Evolutionary conservation across 1,140 invertebrate species (phyloP), one percentile per base, ranked within the genome.

Genomic region (Zaprionus gabonicus): DNA sequence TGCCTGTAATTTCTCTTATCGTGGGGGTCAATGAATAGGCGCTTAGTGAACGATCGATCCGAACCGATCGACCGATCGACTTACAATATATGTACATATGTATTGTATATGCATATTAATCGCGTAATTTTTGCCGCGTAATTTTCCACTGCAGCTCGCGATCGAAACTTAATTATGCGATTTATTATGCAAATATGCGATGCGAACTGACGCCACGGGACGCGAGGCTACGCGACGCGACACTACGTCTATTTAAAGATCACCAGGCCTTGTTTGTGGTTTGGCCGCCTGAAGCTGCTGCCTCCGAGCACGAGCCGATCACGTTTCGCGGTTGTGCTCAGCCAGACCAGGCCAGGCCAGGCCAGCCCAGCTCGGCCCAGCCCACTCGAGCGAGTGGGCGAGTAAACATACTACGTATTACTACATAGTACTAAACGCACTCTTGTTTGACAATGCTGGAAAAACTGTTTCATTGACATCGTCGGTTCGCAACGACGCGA

Each of bases 111-210:
- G 36, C 23, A 31, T 63, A 57, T 71, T 49, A 58, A 67, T 67
- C 60, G 74, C 70, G 75, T 77, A 72, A 76, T 76, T 31, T 60
- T 72, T 31, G 46, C 46, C 46, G 46, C 71, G 71, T 73, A 74
- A 74, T 74, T 71, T 76, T 76, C 73, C 67, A 76, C 49, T 75
- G 72, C 59, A 70, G 51, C 38, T 49, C 57, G 51, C 51, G 27
- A 36, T 63, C 31, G 68, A 81, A 82, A 83, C 77, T 88, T 90
- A 88, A 88, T 88, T 90, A 88, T 88, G 84, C 84, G 84, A 81
- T 81, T 85, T 79, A 88, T 90, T 90, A 90, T 88, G 81, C 82
- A 87, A 84, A 90, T 76, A 80, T 68, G 38, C 65, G 63, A 75
- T 53, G 65, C 65, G 64, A 25, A 23, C 15, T 17, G 62, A 55